Evolutionary conservation across 1,140 invertebrate genomes (phyloP).

Genomic region (Drosophila azteca): DNA sequence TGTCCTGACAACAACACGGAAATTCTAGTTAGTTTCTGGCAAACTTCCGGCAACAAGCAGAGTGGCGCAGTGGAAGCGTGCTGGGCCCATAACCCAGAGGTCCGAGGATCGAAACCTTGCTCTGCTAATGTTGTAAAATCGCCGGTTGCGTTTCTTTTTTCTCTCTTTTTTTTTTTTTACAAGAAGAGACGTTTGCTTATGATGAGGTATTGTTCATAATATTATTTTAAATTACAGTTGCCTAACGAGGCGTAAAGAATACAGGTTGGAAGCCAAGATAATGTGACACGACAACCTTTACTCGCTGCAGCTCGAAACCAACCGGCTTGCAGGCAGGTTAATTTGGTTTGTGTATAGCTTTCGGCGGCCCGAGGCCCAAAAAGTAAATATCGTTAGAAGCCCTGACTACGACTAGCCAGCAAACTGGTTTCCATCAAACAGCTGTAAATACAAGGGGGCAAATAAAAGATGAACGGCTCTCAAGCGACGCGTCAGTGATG

Average conservation of each 20-base stretch:
- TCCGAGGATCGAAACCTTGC: constrained; percentile 97
- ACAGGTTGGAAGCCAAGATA: constrained; percentile 11
- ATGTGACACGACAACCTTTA: constrained; percentile 26
- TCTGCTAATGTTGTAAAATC: constrained; percentile 87
- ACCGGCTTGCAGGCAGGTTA: not conserved
- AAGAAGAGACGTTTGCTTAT: not conserved
- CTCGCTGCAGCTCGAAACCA: constrained; percentile 27
- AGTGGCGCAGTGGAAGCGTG: constrained; percentile 99
- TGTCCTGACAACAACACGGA: too few species aligned
- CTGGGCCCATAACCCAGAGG: constrained; percentile 99
- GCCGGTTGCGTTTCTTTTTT: constrained; percentile 7
- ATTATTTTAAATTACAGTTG: constrained; percentile 6
- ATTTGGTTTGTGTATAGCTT: constrained; percentile 30
- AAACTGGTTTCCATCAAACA: constrained; percentile 73
- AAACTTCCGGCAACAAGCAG: constrained; percentile 85
- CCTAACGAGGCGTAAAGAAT: constrained; percentile 12
- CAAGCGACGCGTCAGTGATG: not conserved
- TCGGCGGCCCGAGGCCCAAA: constrained; percentile 55
- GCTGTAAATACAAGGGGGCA: constrained; percentile 57
- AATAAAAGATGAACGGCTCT: constrained; percentile 24
- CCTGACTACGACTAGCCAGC: constrained; percentile 26
- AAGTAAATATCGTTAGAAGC: constrained; percentile 53
- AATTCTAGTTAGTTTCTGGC: not conserved
- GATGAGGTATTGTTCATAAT: not conserved
- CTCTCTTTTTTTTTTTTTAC: not conserved